These are phyloP conservation scores for Ophion obscuratus DNA, from an alignment of 2,888 invertebrate species.

Conservation along the genomic window DNA sequence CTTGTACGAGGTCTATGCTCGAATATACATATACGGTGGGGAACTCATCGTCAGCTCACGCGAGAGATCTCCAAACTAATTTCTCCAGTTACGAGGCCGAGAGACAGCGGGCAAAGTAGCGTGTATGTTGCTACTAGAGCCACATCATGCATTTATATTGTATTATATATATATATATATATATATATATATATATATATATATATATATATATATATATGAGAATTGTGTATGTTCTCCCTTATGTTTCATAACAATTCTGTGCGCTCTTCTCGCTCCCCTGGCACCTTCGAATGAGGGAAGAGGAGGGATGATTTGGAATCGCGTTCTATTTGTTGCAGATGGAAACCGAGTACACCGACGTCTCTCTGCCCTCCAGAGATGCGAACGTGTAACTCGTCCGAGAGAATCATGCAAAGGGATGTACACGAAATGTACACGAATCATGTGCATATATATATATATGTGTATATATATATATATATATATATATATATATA, in stretches of 20 bases:
- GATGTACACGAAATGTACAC: constrained; percentile 8
- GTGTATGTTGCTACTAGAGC: constrained; percentile 55
- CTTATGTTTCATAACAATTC: constrained; percentile 69
- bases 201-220: constrained; percentile 12
- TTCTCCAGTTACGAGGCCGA: constrained; percentile 69
- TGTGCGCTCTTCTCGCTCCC: constrained; percentile 42
- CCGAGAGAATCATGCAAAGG: constrained; percentile 12
- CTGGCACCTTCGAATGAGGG: constrained; percentile 27
- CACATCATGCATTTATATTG: neutral
- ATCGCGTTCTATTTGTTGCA: constrained; percentile 62
- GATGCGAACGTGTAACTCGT: constrained; percentile 46
- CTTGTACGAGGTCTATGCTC: constrained; percentile 7
- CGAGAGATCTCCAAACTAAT: constrained; percentile 71
- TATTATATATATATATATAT: constrained; percentile 26
- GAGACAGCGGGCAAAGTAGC: constrained; percentile 54
- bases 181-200: constrained; percentile 32
- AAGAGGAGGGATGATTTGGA: neutral
- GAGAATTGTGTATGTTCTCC: constrained; percentile 29
- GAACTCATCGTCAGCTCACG: constrained; percentile 65
- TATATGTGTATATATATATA: neutral
- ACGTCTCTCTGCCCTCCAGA: constrained; percentile 54
- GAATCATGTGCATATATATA: neutral
- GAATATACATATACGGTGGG: constrained; percentile 21
- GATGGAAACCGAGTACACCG: constrained; percentile 54
- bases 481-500: neutral